Conservation (phyloP, 2,888 invertebrate genomes). For the Hesperia comma region DNA sequence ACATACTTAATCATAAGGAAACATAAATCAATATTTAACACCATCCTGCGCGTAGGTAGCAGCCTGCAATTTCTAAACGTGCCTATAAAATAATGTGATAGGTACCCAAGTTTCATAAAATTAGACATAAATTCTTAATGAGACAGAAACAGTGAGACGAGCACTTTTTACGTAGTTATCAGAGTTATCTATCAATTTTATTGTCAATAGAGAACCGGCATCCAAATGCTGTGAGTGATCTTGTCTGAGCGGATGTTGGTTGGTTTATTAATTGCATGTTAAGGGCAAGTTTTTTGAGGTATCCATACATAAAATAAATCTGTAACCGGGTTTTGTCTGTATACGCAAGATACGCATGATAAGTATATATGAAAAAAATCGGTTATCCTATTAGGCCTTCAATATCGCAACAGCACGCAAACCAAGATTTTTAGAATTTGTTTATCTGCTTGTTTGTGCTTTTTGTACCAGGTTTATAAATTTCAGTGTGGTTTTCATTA, state of each 20-base stretch:
- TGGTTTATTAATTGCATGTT: conserved; percentile 49
- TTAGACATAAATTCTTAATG: conserved; percentile 45
- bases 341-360: too few relatives aligned
- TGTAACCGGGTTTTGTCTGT: too few relatives aligned
- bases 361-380: too few relatives aligned
- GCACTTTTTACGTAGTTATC: conserved; percentile 17
- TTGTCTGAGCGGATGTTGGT: conserved; percentile 49
- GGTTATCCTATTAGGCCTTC: too few relatives aligned
- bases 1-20: neutral
- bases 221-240: conserved; percentile 52
- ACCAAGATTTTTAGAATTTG: too few relatives aligned
- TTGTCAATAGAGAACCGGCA: conserved; percentile 47
- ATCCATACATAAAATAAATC: too few relatives aligned
- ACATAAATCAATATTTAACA: conserved; percentile 2
- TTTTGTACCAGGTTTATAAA: too few relatives aligned
- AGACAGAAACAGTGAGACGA: conserved; percentile 42
- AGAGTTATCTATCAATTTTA: conserved; percentile 54
- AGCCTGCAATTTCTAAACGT: neutral
- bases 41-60: neutral
- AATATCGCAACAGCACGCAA: too few relatives aligned
- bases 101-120: conserved; percentile 19
- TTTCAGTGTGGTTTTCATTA: too few relatives aligned
- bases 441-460: too few relatives aligned
- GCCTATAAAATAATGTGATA: neutral
- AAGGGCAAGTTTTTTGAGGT: conserved; percentile 42